Evolutionary conservation across 2,888 invertebrate genomes (phyloP).

Genomic region (Caenorhabditis wallacei): DNA sequence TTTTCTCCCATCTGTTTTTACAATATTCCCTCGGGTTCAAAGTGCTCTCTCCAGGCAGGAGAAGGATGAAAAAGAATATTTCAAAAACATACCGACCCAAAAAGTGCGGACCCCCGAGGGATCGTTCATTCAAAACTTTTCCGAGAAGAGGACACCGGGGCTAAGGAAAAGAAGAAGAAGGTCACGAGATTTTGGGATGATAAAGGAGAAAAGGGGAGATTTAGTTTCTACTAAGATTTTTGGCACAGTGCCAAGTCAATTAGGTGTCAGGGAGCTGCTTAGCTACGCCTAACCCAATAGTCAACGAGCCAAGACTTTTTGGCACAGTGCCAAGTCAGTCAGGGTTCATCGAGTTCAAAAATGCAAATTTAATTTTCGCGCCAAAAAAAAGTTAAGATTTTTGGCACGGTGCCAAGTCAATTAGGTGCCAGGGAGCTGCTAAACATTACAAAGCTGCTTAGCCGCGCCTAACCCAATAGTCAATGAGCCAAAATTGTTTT

Average conservation of each 20-base stretch:
- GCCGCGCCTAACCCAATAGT: too few relatives aligned
- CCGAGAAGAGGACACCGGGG: not conserved
- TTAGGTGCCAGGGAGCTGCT: too few relatives aligned
- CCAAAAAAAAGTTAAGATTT: too few relatives aligned
- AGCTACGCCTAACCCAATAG: too few relatives aligned
- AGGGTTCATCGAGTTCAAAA: too few relatives aligned
- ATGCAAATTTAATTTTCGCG: too few relatives aligned
- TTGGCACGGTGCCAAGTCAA: not conserved
- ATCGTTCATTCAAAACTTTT: conserved; percentile 19
- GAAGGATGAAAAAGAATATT: not conserved
- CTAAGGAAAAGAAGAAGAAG: not conserved
- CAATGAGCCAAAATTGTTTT: too few relatives aligned
- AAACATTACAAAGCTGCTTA: too few relatives aligned
- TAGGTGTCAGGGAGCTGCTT: too few relatives aligned
- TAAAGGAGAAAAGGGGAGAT: not conserved
- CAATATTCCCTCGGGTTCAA: not conserved
- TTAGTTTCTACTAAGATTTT: not conserved
- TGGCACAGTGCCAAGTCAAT: not conserved
- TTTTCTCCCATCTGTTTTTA: not conserved
- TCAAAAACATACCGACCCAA: conserved; percentile 7
- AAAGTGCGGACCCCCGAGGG: not conserved
- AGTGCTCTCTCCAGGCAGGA: not conserved
- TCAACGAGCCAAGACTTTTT: too few relatives aligned
- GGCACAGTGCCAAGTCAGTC: too few relatives aligned
- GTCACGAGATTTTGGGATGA: not conserved